Base-by-base conservation (phyloP, 2,888 invertebrate genomes). In the Eulithis testata region DNA sequence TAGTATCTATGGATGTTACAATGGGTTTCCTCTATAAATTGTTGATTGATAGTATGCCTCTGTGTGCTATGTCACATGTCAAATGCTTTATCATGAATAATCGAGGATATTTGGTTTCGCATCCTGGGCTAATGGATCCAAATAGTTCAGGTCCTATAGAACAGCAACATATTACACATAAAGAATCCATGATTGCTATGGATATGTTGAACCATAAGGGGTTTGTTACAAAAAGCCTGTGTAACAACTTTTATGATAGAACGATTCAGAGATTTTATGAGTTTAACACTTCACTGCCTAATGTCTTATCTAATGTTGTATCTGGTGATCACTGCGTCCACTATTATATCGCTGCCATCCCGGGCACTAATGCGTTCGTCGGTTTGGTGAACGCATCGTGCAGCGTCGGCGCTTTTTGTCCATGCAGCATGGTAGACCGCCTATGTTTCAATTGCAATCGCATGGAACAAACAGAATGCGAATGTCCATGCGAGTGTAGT, bases 391-490 rank as follows among this genome's bases (percentile, higher is more conserved):
- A 98, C 82, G 96, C 97, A 44, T 97, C 97, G 0, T 98, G 97
- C 82, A 96, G 96, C 80, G 95, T 96, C 3, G 95, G 95, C 3
- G 96, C 97, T 4, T 98, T 98, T 88, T 98, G 98, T 81, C 98
- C 98, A 0, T 98, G 98, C 84, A 98, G 97, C 81, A 97, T 97
- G 88, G 96, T 96, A 63, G 97, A 98, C 84, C 95, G 98, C 3
- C 94, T 97, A 3, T 98, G 98, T 83, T 94, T 98, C 36, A 98
- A 98, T 84, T 98, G 98, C 84, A 96, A 97, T 83, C 95, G 98
- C 56, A 98, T 98, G 97, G 98, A 98, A 83, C 98, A 97, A 88
- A 96, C 96, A 3, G 98, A 98, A 82, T 98, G 98, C 77, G 98
- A 98, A 86, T 98, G 98, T 81, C 98, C 98, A 0, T 98, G 98